Percentiles rank a stretch among this genome's conserved stretches.
Evolutionary conservation across 2,113 vertebrate species (phyloP).

Genomic region (Fulica atra): DNA sequence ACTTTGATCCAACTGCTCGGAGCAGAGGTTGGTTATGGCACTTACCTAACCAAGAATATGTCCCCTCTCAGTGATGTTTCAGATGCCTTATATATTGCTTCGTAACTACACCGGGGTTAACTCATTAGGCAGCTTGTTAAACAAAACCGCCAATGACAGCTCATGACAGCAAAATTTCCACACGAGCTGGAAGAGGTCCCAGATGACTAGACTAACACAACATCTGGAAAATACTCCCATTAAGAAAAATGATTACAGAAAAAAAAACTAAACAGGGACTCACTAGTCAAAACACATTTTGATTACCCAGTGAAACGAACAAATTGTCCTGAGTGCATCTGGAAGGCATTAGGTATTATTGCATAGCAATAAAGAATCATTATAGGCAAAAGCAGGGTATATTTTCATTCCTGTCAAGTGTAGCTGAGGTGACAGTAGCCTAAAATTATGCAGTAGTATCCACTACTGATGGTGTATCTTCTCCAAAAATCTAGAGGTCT

Average conservation of each 20-base stretch:
- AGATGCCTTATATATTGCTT: slow-evolving; percentile 76
- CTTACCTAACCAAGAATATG: slow-evolving; percentile 71
- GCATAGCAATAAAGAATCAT: slow-evolving; percentile 12
- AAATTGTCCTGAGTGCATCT: slow-evolving; percentile 71
- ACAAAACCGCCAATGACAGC: slow-evolving; percentile 72
- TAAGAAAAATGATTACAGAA: slow-evolving; percentile 79
- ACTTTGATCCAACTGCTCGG: not conserved
- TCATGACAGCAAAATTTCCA: slow-evolving; percentile 82
- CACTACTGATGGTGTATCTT: slow-evolving; percentile 16
- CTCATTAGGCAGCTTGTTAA: slow-evolving; percentile 72
- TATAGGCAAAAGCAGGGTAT: not conserved
- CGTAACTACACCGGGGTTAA: slow-evolving; percentile 53
- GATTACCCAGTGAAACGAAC: slow-evolving; percentile 72
- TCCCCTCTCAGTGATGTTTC: slow-evolving; percentile 26
- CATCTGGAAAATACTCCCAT: slow-evolving; percentile 82
- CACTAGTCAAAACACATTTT: slow-evolving; percentile 76
- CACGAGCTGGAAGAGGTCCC: slow-evolving; percentile 73
- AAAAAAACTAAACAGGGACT: slow-evolving; percentile 66
- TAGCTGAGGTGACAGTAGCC: slow-evolving; percentile 21
- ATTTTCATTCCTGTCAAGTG: not conserved
- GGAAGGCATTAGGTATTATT: slow-evolving; percentile 18
- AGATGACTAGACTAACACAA: slow-evolving; percentile 75
- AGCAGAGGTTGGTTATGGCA: slow-evolving; percentile 21
- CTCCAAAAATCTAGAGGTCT: not conserved
- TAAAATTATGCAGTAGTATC: not conserved